Base-by-base conservation (phyloP, 2,888 invertebrate species). In the Formica aserva region DNA sequence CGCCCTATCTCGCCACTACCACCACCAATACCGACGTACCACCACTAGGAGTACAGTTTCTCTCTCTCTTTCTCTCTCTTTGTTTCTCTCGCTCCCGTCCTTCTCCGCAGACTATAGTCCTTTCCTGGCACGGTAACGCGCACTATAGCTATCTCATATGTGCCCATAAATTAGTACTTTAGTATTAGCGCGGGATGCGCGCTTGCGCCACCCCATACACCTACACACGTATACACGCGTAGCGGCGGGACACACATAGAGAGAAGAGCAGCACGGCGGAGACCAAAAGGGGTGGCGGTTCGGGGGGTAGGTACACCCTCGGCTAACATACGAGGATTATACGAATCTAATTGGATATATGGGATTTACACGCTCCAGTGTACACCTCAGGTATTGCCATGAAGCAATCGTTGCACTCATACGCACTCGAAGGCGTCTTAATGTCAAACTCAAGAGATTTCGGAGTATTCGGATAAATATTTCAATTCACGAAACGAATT, bases 291-390 rank as follows among this genome's bases (percentile, higher is more conserved):
- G 80, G 60, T 80, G 32, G 75, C 80, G 84, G 80, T 77, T 71
- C 83, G 85, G 88, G 87, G 52, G 89, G 88, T 88, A 88, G 90
- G 86, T 89, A 89, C 89, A 90, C 90, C 89, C 89, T 89, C 87
- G 83, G 89, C 91, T 91, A 92, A 90, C 90, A 91, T 91, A 88
- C 91, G 86, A 84, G 94, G 94, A 94, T 94, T 94, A 94, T 93
- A 92, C 91, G 91, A 93, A 89, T 92, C 93, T 94, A 94, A 94
- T 94, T 94, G 93, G 94, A 93, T 94, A 91, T 92, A 93, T 91
- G 92, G 91, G 93, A 93, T 92, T 92, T 92, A 90, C 89, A 87
- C 85, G 88, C 76, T 88, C 83, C 84, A 80, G 77, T 85, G 85
- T 88, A 87, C 88, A 91, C 88, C 72, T 80, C 88, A 89, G 90